Percentiles rank a stretch among this genome's conserved stretches.
Evolutionary conservation across 2,888 invertebrate genomes (phyloP).

Genomic region (Drosophila neonasuta): DNA sequence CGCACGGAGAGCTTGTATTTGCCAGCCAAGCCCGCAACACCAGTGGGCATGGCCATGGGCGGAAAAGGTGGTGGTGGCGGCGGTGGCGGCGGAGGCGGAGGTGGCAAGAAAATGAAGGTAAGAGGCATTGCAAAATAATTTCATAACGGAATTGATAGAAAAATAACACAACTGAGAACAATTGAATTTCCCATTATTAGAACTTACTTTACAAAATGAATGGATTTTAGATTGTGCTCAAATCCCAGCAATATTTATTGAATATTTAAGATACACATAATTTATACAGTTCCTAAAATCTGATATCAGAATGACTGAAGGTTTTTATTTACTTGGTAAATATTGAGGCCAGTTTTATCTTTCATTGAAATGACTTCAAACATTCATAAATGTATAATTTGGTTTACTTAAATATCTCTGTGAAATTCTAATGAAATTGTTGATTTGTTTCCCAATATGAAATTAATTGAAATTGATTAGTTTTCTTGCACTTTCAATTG

Average conservation of each 20-base stretch:
- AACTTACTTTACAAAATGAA: too few relatives aligned
- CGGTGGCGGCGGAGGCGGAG: conserved; percentile 79
- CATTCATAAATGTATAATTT: too few relatives aligned
- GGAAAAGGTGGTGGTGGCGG: conserved; percentile 80
- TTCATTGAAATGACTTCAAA: too few relatives aligned
- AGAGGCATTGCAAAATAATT: conserved; percentile 27
- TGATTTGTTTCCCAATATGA: neutral
- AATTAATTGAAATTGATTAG: conserved; percentile 3
- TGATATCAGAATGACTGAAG: neutral
- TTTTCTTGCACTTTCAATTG: conserved; percentile 12
- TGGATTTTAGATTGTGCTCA: too few relatives aligned
- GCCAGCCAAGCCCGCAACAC: conserved; percentile 84
- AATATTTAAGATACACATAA: too few relatives aligned
- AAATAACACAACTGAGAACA: too few relatives aligned
- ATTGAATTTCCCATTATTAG: too few relatives aligned
- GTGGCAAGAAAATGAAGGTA: conserved; percentile 82
- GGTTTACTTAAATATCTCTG: neutral
- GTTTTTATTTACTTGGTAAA: too few relatives aligned
- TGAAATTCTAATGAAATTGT: neutral
- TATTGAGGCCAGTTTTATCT: too few relatives aligned
- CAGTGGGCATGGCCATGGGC: conserved; percentile 76
- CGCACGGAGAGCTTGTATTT: conserved; percentile 95
- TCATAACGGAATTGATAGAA: too few relatives aligned
- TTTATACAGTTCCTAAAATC: too few relatives aligned
- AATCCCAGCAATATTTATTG: too few relatives aligned